Base-by-base conservation (phyloP, 2,113 vertebrate genomes). In the Cebidichthys violaceus region DNA sequence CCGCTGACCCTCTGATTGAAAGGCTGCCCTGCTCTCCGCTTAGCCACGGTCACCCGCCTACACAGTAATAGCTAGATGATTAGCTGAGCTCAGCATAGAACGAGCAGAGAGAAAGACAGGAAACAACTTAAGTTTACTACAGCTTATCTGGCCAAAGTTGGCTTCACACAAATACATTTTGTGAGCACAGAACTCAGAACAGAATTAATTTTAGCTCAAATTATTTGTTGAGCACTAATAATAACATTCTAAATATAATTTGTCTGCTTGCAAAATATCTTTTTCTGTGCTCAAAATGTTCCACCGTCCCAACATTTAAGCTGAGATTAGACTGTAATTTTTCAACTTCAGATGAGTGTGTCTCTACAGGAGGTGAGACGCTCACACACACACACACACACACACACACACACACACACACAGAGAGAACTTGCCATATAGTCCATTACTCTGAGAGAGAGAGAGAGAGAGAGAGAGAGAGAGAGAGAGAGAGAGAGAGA, bases 371-470 rank as follows among this genome's bases (percentile, higher is more conserved):
- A 68, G 17, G 18, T 11, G 33, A 60, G 45, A 60, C 6, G 1
- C 31, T 17, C 60, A 72, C 60, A 35, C 60, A 35, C 9, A 55
- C 22, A 55, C 52, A 11, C 31, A 60, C 54, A 55, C 65, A 55
- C 47, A 47, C 59, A 55, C 55, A 35, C 33, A 69, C 60, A 24
- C 62, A 68, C 27, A 24, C 50, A 64, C 72, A 50, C 33, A 54
- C 55, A 76, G 9, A 73, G 24, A 62, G 2, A 41, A 17, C 0
- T 4, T 33, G 60, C 61, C 66, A 78, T 57, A 81, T 67, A 85
- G 57, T 80, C 72, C 75, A 52, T 80, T 86, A 82, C 84, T 88
- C 61, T 67, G 4, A 47, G 35, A 62, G n/a, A 82, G 64, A 81
- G 62, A 65, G 8, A 54, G 39, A 57, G 20, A 80, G 66, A 61